These are phyloP conservation scores for Idaea dimidiata DNA, from an alignment of 2,888 invertebrate genomes.

Conservation along the genomic window DNA sequence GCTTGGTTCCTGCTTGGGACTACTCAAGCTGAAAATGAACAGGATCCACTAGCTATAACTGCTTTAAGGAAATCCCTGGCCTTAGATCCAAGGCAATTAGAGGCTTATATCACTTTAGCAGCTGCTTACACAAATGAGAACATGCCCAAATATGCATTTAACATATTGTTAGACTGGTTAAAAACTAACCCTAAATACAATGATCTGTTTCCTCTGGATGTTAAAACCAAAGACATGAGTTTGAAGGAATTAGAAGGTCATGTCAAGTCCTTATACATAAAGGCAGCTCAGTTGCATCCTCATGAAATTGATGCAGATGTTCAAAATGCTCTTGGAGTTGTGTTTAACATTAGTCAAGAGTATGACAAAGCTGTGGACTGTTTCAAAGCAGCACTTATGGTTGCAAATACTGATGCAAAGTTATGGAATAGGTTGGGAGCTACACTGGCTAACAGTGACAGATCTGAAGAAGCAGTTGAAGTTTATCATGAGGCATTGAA, in stretches of 20 bases:
- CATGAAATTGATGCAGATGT: conserved; percentile 91
- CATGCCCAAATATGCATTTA: conserved; percentile 93
- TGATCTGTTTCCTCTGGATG: conserved; percentile 83
- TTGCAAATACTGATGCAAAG: conserved; percentile 90
- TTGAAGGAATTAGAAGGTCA: conserved; percentile 77
- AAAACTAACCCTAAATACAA: conserved; percentile 90
- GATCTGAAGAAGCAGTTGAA: conserved; percentile 97
- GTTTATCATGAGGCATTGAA: conserved; percentile 96
- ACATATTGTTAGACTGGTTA: conserved; percentile 89
- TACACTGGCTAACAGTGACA: conserved; percentile 96
- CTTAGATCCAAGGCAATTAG: conserved; percentile 88
- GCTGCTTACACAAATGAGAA: conserved; percentile 98
- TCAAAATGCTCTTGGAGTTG: conserved; percentile 95
- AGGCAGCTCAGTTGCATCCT: conserved; percentile 89
- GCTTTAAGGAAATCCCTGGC: conserved; percentile 93
- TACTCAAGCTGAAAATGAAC: conserved; percentile 98
- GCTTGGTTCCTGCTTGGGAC: conserved; percentile 94
- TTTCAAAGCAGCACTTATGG: conserved; percentile 93
- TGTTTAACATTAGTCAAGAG: conserved; percentile 96
- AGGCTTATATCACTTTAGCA: conserved; percentile 93
- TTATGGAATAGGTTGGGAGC: conserved; percentile 99
- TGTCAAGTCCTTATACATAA: conserved; percentile 88
- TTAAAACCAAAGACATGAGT: conserved; percentile 63
- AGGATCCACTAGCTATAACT: conserved; percentile 95
- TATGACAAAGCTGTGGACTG: conserved; percentile 98